A percentile compares a stretch with the other conserved stretches of the same genome.
phyloP scores from a whole-genome alignment of 2,113 vertebrate species.

The Lophura nycthemera region DNA sequence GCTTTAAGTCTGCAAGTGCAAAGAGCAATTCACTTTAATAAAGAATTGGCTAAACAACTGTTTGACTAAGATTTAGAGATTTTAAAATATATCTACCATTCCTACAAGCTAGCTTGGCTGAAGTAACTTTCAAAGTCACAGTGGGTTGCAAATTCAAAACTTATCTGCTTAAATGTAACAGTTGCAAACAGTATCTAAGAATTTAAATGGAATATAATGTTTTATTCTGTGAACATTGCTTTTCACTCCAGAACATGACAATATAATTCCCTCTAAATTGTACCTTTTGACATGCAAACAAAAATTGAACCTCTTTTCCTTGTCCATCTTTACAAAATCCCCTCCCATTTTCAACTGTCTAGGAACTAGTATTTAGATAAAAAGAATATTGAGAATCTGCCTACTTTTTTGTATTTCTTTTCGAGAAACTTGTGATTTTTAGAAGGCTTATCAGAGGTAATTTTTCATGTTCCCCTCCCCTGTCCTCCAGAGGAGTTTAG shows the following conservation, averaged over 20 bases:
- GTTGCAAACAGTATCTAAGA: neutral
- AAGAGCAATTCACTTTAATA: neutral
- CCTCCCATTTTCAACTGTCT: neutral
- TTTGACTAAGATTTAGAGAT: neutral
- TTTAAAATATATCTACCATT: neutral
- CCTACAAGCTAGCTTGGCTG: neutral
- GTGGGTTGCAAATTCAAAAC: neutral
- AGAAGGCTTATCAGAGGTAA: neutral
- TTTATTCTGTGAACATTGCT: neutral
- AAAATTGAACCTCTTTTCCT: neutral
- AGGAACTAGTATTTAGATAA: neutral
- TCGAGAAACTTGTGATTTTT: neutral
- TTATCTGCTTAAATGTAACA: neutral
- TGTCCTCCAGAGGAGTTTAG: neutral
- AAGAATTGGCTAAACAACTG: neutral
- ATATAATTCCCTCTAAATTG: neutral
- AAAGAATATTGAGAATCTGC: neutral
- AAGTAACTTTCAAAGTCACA: neutral
- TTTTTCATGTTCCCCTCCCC: neutral
- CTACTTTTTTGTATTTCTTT: neutral
- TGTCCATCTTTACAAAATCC: neutral
- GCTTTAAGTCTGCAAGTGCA: neutral
- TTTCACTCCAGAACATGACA: neutral
- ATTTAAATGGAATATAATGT: neutral
- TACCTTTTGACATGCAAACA: neutral